Evolutionary conservation across 1,140 invertebrate genomes (phyloP).

Genomic region (Cydia splendana): DNA sequence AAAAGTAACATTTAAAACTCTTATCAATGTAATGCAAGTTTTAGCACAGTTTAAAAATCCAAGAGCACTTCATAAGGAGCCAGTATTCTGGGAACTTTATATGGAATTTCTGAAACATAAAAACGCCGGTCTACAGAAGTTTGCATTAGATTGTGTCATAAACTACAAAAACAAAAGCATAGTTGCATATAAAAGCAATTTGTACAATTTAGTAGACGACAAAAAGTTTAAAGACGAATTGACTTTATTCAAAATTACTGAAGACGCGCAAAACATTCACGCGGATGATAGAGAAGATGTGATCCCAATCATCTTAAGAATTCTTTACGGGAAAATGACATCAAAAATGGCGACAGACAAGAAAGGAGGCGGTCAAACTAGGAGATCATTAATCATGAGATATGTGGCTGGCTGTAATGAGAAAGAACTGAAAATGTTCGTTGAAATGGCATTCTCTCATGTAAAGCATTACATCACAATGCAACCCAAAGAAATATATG

Average conservation of each 20-base stretch:
- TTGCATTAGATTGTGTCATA: constrained; percentile 91
- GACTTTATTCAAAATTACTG: constrained; percentile 87
- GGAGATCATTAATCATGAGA: constrained; percentile 88
- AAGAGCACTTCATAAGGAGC: constrained; percentile 87
- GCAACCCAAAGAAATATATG: constrained; percentile 70
- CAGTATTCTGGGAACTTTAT: constrained; percentile 87
- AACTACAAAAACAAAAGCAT: constrained; percentile 90
- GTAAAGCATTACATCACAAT: constrained; percentile 84
- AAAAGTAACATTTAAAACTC: constrained; percentile 81
- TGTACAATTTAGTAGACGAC: constrained; percentile 90
- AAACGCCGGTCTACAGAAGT: constrained; percentile 89
- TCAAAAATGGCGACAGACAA: constrained; percentile 88
- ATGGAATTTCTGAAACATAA: constrained; percentile 89
- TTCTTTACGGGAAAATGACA: constrained; percentile 94
- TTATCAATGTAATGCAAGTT: constrained; percentile 87
- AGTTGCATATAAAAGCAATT: constrained; percentile 87
- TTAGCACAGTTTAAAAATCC: constrained; percentile 91
- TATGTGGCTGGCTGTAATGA: constrained; percentile 91
- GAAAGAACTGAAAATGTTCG: constrained; percentile 88
- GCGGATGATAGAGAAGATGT: constrained; percentile 87
- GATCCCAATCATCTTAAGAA: constrained; percentile 90
- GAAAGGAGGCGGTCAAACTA: constrained; percentile 82
- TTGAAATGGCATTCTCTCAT: constrained; percentile 90
- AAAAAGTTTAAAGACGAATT: constrained; percentile 93
- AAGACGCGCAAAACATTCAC: constrained; percentile 84